Evolutionary conservation across 1,140 invertebrate genomes (phyloP).

Genomic region (Oncopodura yosiiana): DNA sequence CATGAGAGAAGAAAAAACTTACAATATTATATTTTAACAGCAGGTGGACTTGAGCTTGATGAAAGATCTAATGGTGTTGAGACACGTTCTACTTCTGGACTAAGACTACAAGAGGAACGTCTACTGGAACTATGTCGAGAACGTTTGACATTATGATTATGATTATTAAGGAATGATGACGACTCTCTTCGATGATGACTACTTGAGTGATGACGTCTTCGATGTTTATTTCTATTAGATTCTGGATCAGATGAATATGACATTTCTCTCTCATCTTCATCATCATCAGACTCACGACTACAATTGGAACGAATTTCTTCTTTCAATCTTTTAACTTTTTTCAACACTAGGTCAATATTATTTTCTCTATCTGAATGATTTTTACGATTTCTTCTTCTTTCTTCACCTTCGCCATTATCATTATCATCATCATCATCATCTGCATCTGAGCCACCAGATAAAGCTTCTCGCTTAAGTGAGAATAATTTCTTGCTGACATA

Average conservation of each 20-base stretch:
- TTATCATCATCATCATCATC: conserved; percentile 14
- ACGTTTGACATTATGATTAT: conserved; percentile 8
- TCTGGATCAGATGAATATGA: background rate
- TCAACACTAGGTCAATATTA: background rate
- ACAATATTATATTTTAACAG: background rate
- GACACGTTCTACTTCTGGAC: conserved; percentile 27
- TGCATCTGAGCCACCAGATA: conserved; percentile 6
- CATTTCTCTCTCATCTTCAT: conserved; percentile 28
- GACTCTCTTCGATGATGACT: background rate
- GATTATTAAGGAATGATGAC: conserved; percentile 3
- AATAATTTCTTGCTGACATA: conserved; percentile 5
- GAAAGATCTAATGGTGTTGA: conserved; percentile 32
- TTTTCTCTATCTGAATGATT: conserved; percentile 11
- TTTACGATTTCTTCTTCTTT: conserved; percentile 7
- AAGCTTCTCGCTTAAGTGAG: conserved; percentile 6
- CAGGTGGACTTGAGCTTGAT: conserved; percentile 16
- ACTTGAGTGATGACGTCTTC: too few species aligned
- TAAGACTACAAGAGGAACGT: conserved; percentile 19
- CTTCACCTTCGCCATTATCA: conserved; percentile 9
- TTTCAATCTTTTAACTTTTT: background rate
- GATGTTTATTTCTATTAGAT: too few species aligned
- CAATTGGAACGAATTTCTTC: conserved; percentile 14
- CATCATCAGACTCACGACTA: conserved; percentile 16
- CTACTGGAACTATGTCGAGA: conserved; percentile 4
- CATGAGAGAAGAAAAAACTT: too few species aligned